Evolutionary conservation across 1,140 invertebrate species (phyloP), one percentile per base, ranked within the genome.

Genomic region (Aphelinus atriplicis): DNA sequence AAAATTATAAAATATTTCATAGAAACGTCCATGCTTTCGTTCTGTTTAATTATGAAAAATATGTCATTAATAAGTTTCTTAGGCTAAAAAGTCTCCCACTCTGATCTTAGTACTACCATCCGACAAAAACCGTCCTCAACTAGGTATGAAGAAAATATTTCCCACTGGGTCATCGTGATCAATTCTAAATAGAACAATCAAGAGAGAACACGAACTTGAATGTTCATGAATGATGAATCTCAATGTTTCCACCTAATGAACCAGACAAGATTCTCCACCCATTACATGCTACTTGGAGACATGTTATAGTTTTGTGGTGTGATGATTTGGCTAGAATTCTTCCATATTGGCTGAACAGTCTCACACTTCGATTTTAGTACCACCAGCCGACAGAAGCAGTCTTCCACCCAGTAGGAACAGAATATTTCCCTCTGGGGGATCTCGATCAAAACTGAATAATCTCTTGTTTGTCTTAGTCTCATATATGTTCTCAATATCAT

Each of bases 231-330:
- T 98, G 95, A 87, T 97, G 98, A 78, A 99, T 92, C 90, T 98
- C 98, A 0, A 99, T 93, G 88, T 98, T 96, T 79, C 95, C 91
- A 83, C 99, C 98, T 61, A 99, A 88, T 2, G 96, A 97, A 4
- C 93, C 96, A 6, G 97, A 98, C 77, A 99, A 83, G 55, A 99
- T 88, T 80, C 95, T 90, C 71, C 92, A 92, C 46, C 93, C 93
- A 83, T 96, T 92, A 45, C 92, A 94, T 43, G 94, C 93, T 71
- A 97, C 89, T 78, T 90, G 88, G 43, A 98, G 80, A 78, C 93
- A 93, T 2, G 96, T 98, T 1, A 99, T 92, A 1, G 97, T 97
- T 90, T 99, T 99, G 83, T 98, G 96, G 86, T 99, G 94, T 83
- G 92, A 92, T 80, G 97, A 90, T 85, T 91, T 92, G 7, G 93